A percentile compares a stretch with the other conserved stretches of the same genome.
These are phyloP conservation scores for Baronia brevicornis DNA, from an alignment of 2,888 invertebrate species.

Conservation along the genomic window DNA sequence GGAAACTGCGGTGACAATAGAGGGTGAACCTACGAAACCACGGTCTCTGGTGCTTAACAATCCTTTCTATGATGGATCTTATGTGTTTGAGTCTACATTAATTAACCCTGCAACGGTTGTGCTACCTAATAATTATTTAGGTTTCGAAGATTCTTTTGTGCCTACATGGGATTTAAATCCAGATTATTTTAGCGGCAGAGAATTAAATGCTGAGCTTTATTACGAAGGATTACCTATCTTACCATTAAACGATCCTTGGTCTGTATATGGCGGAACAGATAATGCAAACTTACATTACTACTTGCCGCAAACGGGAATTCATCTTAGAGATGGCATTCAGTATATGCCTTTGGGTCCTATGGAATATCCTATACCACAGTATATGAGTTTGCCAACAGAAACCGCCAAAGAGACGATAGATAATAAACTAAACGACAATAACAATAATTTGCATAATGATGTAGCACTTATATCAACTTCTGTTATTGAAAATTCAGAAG, in stretches of 20 bases:
- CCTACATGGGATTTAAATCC: constrained; percentile 64
- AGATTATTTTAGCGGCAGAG: constrained; percentile 42
- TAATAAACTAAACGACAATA: constrained; percentile 24
- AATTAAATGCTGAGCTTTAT: constrained; percentile 47
- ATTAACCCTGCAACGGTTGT: constrained; percentile 51
- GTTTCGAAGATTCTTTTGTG: constrained; percentile 71
- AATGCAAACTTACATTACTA: constrained; percentile 55
- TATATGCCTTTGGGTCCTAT: constrained; percentile 64
- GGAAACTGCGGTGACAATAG: constrained; percentile 55
- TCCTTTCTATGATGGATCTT: constrained; percentile 67
- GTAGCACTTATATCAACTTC: constrained; percentile 1
- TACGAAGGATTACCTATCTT: constrained; percentile 58
- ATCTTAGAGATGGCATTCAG: constrained; percentile 44
- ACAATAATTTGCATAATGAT: neutral
- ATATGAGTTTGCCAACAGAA: constrained; percentile 55
- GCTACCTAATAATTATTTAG: constrained; percentile 66
- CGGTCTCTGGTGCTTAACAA: constrained; percentile 65
- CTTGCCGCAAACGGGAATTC: constrained; percentile 49
- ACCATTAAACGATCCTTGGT: constrained; percentile 65
- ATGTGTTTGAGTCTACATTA: constrained; percentile 47
- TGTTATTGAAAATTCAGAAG: constrained; percentile 20
- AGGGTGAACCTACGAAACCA: constrained; percentile 44
- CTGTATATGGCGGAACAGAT: constrained; percentile 45
- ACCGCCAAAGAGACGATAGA: constrained; percentile 39
- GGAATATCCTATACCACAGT: constrained; percentile 63